These are phyloP conservation scores for Netelia virgata DNA, from an alignment of 2,888 invertebrate genomes.

Conservation along the genomic window DNA sequence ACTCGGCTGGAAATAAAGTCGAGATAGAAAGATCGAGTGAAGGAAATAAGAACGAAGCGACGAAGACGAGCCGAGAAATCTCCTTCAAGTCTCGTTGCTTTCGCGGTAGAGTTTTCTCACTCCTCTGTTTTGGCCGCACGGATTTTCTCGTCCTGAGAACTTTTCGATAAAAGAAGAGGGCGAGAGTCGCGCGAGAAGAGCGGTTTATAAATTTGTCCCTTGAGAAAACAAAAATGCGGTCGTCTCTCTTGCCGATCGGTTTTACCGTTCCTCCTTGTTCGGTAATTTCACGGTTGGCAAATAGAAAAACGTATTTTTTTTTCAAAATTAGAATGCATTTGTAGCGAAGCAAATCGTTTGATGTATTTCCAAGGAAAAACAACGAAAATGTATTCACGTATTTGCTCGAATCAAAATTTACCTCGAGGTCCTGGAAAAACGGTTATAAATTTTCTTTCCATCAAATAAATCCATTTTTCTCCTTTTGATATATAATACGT, in stretches of 20 bases:
- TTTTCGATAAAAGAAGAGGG: slow-evolving; percentile 21
- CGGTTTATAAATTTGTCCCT: slow-evolving; percentile 64
- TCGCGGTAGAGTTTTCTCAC: slow-evolving; percentile 30
- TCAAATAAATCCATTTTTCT: background rate
- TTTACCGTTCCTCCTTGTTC: background rate
- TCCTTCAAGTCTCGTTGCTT: background rate
- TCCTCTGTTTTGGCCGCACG: slow-evolving; percentile 61
- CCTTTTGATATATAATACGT: background rate
- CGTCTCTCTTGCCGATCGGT: slow-evolving; percentile 21
- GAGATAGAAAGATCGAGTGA: slow-evolving; percentile 22
- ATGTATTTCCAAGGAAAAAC: background rate
- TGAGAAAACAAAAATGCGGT: slow-evolving; percentile 51
- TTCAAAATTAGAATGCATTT: background rate
- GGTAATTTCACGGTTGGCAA: background rate
- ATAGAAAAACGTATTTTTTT: background rate
- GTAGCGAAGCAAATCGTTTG: background rate
- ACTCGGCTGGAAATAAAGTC: slow-evolving; percentile 35
- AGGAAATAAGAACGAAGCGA: slow-evolving; percentile 4
- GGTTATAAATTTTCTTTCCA: background rate
- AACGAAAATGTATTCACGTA: background rate
- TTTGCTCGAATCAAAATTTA: background rate
- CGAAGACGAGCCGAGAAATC: slow-evolving; percentile 14
- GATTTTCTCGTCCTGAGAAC: slow-evolving; percentile 51
- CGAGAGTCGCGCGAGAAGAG: slow-evolving; percentile 13
- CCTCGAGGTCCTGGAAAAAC: background rate